Evolutionary conservation across 2,797 vertebrate genomes (phyloP).

Genomic region (Eurystomus glaucurus): DNA sequence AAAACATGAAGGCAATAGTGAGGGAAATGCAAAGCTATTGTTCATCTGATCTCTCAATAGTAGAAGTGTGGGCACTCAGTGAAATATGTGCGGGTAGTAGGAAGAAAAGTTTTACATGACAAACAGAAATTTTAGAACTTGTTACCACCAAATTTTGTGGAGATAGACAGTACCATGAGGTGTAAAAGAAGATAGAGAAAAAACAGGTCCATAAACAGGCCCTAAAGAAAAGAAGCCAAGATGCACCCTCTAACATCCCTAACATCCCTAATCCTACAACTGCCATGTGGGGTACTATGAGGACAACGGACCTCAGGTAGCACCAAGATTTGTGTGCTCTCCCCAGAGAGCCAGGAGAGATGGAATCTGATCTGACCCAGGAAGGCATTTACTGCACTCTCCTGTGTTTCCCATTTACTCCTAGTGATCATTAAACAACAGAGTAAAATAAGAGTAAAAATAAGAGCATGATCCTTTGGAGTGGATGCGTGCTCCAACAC

Average conservation of each 20-base stretch:
- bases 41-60: background rate
- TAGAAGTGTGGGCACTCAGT: background rate
- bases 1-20: background rate
- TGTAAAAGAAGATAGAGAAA: background rate
- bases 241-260: fast-evolving
- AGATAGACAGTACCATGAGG: background rate
- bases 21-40: background rate
- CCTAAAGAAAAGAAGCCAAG: background rate
- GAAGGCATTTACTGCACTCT: background rate
- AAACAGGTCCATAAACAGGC: background rate
- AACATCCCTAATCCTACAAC: background rate
- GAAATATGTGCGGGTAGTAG: background rate
- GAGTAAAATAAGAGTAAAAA: background rate
- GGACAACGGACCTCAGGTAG: fast-evolving
- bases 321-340: background rate
- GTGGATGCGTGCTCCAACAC: background rate
- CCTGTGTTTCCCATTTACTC: background rate
- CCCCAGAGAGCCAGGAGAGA: background rate
- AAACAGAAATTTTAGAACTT: background rate
- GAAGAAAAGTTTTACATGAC: background rate
- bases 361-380: background rate
- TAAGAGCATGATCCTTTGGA: background rate
- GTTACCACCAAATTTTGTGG: background rate
- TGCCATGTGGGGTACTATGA: background rate
- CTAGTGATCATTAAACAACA: background rate